phyloP scores from a whole-genome alignment of 2,797 vertebrate genomes.

The Etheostoma nigrum region DNA sequence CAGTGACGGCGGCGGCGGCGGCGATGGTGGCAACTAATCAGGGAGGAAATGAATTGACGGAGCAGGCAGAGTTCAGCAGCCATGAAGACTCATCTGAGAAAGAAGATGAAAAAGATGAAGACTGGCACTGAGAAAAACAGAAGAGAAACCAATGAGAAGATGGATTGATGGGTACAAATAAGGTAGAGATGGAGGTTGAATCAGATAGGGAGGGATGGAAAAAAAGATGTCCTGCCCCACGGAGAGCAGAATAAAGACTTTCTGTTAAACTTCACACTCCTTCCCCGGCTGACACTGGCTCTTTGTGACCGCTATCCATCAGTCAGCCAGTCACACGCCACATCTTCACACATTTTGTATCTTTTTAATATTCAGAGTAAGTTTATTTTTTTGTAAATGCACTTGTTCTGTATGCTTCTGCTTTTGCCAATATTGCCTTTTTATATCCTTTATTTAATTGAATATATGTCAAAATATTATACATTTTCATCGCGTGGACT shows the following conservation, averaged over 20 bases:
- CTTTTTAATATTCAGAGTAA: constrained; percentile 68
- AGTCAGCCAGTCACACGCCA: constrained; percentile 56
- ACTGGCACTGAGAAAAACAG: constrained; percentile 81
- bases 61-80: constrained; percentile 80
- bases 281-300: constrained; percentile 21
- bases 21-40: constrained; percentile 1
- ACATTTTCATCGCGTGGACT: constrained; percentile 48
- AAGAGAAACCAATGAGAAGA: constrained; percentile 17
- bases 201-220: constrained; percentile 7
- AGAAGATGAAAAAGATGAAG: constrained; percentile 83
- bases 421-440: constrained; percentile 73
- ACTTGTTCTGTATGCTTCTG: constrained; percentile 63
- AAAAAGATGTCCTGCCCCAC: not conserved
- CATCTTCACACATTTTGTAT: constrained; percentile 51
- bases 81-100: constrained; percentile 80
- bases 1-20: not conserved
- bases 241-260: constrained; percentile 53
- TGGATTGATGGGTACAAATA: constrained; percentile 23
- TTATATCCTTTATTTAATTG: constrained; percentile 81
- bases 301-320: constrained; percentile 14
- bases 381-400: constrained; percentile 76
- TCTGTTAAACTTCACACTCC: constrained; percentile 59
- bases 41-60: constrained; percentile 57
- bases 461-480: constrained; percentile 65
- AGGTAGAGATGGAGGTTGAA: constrained; percentile 18